Conservation (phyloP, 2,888 invertebrate genomes). For the Norana najaformis region DNA sequence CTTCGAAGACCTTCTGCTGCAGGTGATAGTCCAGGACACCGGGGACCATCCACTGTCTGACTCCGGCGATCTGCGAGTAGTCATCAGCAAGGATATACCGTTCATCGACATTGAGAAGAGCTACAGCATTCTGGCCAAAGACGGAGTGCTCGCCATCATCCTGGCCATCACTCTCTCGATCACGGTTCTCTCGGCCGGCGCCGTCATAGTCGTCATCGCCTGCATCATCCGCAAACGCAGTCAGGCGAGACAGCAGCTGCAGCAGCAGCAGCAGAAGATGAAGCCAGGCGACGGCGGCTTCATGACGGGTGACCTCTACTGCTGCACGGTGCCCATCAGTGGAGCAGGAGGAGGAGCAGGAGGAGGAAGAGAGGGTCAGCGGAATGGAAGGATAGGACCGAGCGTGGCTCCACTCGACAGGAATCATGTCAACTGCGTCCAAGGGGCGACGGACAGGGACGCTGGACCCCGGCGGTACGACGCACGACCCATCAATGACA, state of each 20-base stretch:
- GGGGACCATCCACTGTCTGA: slow-evolving; percentile 2
- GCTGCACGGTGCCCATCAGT: neutral
- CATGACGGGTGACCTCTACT: neutral
- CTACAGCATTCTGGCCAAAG: slow-evolving; percentile 28
- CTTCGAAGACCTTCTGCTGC: slow-evolving; percentile 28
- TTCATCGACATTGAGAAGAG: slow-evolving; percentile 26
- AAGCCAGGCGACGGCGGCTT: neutral
- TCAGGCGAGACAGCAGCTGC: neutral
- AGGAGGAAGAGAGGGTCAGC: neutral
- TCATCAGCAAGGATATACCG: slow-evolving; percentile 33
- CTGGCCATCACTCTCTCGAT: slow-evolving; percentile 35
- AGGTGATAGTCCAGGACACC: neutral
- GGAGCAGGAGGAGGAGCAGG: no score
- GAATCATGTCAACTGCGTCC: neutral
- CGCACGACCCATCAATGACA: neutral
- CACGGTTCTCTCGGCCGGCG: slow-evolving; percentile 33
- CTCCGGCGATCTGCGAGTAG: slow-evolving; percentile 29
- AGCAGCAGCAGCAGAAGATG: slow-evolving; percentile 21
- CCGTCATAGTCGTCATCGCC: slow-evolving; percentile 35
- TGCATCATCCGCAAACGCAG: slow-evolving; percentile 30
- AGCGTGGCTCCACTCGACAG: neutral
- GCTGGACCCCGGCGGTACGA: neutral
- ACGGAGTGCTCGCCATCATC: slow-evolving; percentile 35
- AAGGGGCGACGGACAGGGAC: neutral
- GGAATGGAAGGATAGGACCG: neutral